Evolutionary conservation across 2,797 vertebrate genomes (phyloP), one percentile per base, ranked within the genome.

Genomic region (Acanthurus leucopareius): DNA sequence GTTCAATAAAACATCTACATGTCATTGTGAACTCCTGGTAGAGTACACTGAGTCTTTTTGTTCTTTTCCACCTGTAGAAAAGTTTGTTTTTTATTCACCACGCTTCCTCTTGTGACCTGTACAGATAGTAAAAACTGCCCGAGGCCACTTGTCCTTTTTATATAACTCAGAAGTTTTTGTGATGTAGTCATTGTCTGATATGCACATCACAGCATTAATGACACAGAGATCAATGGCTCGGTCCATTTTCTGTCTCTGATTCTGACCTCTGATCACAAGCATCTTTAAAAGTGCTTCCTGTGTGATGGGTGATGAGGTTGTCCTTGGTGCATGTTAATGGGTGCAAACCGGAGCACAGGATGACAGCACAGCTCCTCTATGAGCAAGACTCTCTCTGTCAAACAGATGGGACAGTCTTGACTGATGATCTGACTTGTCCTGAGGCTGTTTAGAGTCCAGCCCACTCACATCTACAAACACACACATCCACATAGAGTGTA

Each of bases 371-470:
- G 74, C 69, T 74, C 53, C 62, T 81, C 74, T 68, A 64, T 71
- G 82, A 90, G 69, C 71, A 68, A 83, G 83, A 86, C 60, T 44
- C 69, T 80, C 49, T 74, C 75, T 91, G 85, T 91, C 84, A 91
- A 74, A 80, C 70, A 88, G 86, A 91, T 54, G 40, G 68, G 82
- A 89, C 63, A 54, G 54, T 82, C 63, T 87, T 88, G 82, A 90
- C 85, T 79, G 86, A 87, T 88, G 85, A 86, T 63, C 68, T 68
- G 81, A 76, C 60, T 73, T 17, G 56, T 82, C 91, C 88, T 19
- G 52, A 69, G 86, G 84, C 89, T 59, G 62, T 84, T 72, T 51
- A 57, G 68, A 81, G 65, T 75, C 65, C 62, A 45, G 35, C 25
- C 45, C 57, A 61, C 69, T 80, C 77, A 54, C 75, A 63, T 63